Base-by-base conservation (phyloP, 2,113 vertebrate species). In the Boulengeromyrus knoepffleri region DNA sequence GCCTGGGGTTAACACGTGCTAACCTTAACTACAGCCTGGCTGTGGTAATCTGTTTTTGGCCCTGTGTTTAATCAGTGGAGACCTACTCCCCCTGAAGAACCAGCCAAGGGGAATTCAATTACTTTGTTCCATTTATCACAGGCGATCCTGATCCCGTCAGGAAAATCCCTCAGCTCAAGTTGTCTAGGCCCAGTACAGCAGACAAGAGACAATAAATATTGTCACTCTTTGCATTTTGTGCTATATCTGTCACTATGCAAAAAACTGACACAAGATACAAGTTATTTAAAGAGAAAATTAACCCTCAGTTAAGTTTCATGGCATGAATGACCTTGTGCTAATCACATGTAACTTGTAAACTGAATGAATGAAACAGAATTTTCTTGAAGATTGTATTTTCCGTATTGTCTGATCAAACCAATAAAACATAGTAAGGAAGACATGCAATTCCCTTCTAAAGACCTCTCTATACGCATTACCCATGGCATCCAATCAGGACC, bases 61-160 rank as follows among this genome's bases (percentile, higher is more conserved):
- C 87, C 53, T 6, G 80, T 90, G 15, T 90, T 90, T 90, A 62
- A 90, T 86, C 83, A 90, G 83, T 24, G 19, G 19, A 19, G 53
- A 83, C 46, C 53, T 27, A 58, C 53, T 90, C 36, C 80, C 45
- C 24, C 83, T 86, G 52, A 84, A 86, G 56, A 66, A 24, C 39
- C 42, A 58, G 19, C 89, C 24, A 21, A 39, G 77, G 52, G 58
- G 12, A 85, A 85, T 62, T 89, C 80, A 56, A 86, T 85, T 85
- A 58, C 24, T 89, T 42, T 89, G 45, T 45, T 83, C 21, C 39
- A 50, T 77, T 89, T 89, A 31, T 89, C 66, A 89, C 70, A 53
- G 88, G 49, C 47, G n/a, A 39, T 80, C 36, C 24, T 50, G 50
- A 66, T 89, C 45, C 42, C 9, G 5, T 89, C 88, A 49, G 58